Base-by-base conservation (phyloP, 2,888 invertebrate genomes). In the Lymantria dispar region DNA sequence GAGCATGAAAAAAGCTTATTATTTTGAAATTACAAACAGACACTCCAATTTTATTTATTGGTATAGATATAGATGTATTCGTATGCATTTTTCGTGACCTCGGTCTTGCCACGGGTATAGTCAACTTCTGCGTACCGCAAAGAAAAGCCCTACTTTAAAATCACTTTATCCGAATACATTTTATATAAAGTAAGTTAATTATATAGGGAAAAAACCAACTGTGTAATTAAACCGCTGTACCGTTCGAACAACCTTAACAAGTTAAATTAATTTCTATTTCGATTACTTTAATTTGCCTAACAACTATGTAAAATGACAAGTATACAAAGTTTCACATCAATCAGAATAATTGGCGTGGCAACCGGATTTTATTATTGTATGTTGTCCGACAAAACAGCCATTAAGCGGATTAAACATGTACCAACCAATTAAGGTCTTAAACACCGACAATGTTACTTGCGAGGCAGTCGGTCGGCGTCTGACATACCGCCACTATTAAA, bases 331-430 rank as follows among this genome's bases (percentile, higher is more conserved):
- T 73, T 71, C 69, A 74, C 75, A 78, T 81, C 75, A 77, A 78
- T 80, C 76, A 79, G 74, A 63, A 75, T 78, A 75, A 77, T 79
- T 66, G 70, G 70, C 63, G 70, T 65, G 52, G 62, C 69, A 80
- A 82, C 83, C 78, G 77, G 81, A 76, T 76, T 70, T 66, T 68
- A 72, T 76, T 78, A 78, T 78, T 76, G 75, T 76, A 61, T 64
- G 72, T 72, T 72, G 72, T 68, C 70, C 66, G 68, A 78, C 76
- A 83, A 83, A 83, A 85, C 78, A 76, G 65, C 73, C 72, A 83
- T 79, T 82, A 82, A 80, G 80, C 74, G 80, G 80, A 85, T 85
- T 86, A 83, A 76, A 78, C 80, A 81, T 80, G 81, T 81, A 80
- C 74, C 77, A 78, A 85, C 81, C 85, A 86, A 86, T 86, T 86